phyloP scores from a whole-genome alignment of 1,140 invertebrate genomes.

The Euura lappo region DNA sequence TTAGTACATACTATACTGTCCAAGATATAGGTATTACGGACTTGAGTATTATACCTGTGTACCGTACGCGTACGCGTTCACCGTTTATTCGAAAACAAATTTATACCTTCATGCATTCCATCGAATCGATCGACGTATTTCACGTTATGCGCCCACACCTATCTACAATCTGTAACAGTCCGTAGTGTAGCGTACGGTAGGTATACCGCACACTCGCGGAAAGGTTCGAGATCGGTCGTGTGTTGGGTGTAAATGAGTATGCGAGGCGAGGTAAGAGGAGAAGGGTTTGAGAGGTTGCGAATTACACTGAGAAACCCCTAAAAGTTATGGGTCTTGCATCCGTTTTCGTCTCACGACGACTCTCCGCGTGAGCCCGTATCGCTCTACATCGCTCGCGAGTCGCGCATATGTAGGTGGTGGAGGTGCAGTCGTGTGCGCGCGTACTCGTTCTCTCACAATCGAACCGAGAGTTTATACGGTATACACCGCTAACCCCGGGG shows the following conservation, averaged over 20 bases:
- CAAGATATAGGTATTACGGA: background rate
- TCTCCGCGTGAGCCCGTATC: background rate
- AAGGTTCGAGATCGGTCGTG: conserved; percentile 2
- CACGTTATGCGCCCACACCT: background rate
- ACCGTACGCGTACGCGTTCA: background rate
- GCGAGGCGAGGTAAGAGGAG: background rate
- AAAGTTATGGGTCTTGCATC: background rate
- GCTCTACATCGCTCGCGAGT: too few species aligned
- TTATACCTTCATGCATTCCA: background rate
- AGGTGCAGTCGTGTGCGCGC: background rate
- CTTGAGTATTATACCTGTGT: background rate
- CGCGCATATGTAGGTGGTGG: too few species aligned
- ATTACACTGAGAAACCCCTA: background rate
- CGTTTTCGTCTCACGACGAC: background rate
- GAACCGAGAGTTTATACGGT: background rate
- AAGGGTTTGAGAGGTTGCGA: background rate
- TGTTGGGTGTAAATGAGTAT: conserved; percentile 7
- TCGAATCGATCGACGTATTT: background rate
- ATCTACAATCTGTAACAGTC: background rate
- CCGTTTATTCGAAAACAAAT: too few species aligned
- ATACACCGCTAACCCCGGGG: background rate
- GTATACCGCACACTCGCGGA: too few species aligned
- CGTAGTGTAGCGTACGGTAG: too few species aligned
- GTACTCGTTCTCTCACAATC: background rate
- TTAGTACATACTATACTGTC: background rate